Base-by-base conservation (phyloP, 2,888 invertebrate genomes). In the Dorcus parallelipipedus region DNA sequence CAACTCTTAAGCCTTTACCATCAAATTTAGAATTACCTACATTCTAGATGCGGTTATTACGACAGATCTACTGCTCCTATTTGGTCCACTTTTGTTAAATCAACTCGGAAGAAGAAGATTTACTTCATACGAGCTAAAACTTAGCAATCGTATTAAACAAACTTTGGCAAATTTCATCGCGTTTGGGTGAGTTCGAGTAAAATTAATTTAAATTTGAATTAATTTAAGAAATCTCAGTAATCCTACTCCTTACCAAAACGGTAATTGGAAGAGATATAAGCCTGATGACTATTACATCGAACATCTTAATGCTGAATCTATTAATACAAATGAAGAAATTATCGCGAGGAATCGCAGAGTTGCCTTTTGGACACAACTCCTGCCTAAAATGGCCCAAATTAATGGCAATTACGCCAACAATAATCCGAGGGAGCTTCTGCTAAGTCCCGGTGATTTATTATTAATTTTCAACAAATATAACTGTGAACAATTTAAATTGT, bases 11-110 rank as follows among this genome's bases (percentile, higher is more conserved):
- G 14, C 3, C 20, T 20, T 20, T 3, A 20, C 20, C 20, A 20
- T 3, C 14, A 23, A 14, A 51, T 9, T 39, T 9, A 40, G 33
- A 33, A 23, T 56, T 61, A 14, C 45, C 33, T 33, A 48, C 26
- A 47, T 66, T 69, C 17, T 62, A 83, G 88, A 88, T 55, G 83
- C 86, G n/a, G 81, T 83, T 0, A 86, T 88, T 64, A 85, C 87
- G 4, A 81, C 87, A 0, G 89, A 89, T 73, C 75, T 89, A 58
- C 80, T 88, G 8, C 79, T 87, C 38, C 73, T 89, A 26, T 79
- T 89, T 64, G 89, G 89, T 3, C 87, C 88, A 42, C 81, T 84
- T 39, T 71, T 88, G 41, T 82, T 86, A 71, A 85, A 86, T 64
- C 86, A 88, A 78, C 80, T 88, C 56, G 83, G 86, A 1, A 82